Evolutionary conservation across 23 tunicate genomes (phyloP), one percentile per base, ranked within the genome.

Genomic region (Pegea sp.): DNA sequence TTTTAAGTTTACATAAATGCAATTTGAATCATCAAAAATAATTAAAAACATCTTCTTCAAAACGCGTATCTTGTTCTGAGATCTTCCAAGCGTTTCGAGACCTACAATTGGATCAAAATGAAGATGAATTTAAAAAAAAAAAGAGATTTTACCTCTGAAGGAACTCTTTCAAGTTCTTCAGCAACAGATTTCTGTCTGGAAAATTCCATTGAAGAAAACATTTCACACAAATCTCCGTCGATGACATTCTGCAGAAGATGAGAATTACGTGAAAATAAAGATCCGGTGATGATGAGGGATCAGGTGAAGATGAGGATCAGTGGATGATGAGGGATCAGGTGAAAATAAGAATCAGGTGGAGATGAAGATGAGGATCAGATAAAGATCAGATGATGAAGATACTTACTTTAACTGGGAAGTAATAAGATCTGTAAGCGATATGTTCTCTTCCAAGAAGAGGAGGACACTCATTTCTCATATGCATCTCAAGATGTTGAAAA

Each of bases 141-240:
- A 4, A 11, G 30, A 48, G 6, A 13, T 3, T 29, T 3, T 23
- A 84, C 78, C 72, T 89, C 98, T 0, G 98, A 65, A 16, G 88
- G 98, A 30, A 60, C 61, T 31, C 90, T 61, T 58, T 89, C 98
- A 52, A 89, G 59, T 57, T 89, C 98, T 24, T 89, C 98, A 30
- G 98, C 90, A 26, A 89, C 69, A 5, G 42, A 31, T 27, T 77
- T 76, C 69, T 89, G 98, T 60, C 77, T 77, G 22, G 88, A 76
- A 34, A n/a, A 1, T 25, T 71, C 90, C 61, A 89, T 71, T 3
- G 88, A 71, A 30, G 68, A 66, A 72, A 77, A 89, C 4, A 60
- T 54, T 51, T 89, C 98, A 53, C 98, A 89, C 59, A 89, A 63
- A 66, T 89, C 98, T 3, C 98, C 98, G 52, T 89, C 98, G 46